phyloP scores from a whole-genome alignment of 1,140 invertebrate genomes.

The Trachymyrmex cornetzi region DNA sequence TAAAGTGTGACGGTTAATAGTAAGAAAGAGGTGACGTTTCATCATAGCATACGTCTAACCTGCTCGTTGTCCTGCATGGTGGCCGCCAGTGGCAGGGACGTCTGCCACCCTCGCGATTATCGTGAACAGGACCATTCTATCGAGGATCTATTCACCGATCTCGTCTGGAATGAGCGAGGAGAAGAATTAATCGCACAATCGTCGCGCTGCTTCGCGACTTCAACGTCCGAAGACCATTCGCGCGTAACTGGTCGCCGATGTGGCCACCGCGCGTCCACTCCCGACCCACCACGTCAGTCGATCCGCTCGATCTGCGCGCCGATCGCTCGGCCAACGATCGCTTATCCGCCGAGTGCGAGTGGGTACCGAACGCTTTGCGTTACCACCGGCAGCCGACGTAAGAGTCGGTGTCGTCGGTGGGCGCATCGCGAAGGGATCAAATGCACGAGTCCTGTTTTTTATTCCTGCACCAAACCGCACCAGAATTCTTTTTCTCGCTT shows the following conservation, averaged over 20 bases:
- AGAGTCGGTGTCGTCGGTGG: background rate
- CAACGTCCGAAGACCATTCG: conserved; percentile 65
- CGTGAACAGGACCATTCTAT: conserved; percentile 97
- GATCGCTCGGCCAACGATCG: background rate
- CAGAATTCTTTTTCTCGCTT: too few relatives aligned
- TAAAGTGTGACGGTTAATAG: background rate
- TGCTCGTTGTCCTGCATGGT: conserved; percentile 99
- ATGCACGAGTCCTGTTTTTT: too few relatives aligned
- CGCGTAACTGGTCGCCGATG: conserved; percentile 63
- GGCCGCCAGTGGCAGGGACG: conserved; percentile 96
- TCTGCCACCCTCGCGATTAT: conserved; percentile 98
- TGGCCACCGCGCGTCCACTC: conserved; percentile 74
- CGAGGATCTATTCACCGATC: conserved; percentile 32
- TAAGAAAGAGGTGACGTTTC: conserved; percentile 72
- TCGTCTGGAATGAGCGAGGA: conserved; percentile 19
- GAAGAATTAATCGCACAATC: conserved; percentile 17
- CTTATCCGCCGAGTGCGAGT: background rate
- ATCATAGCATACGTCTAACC: conserved; percentile 88
- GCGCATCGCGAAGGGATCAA: background rate
- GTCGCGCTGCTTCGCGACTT: conserved; percentile 11
- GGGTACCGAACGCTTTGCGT: background rate
- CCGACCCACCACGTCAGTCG: conserved; percentile 80
- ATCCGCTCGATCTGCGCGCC: conserved; percentile 31
- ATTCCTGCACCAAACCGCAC: too few relatives aligned
- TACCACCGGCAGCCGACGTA: background rate